Evolutionary conservation across 2,888 invertebrate species (phyloP).

Genomic region (Tuberolachnus salignus): DNA sequence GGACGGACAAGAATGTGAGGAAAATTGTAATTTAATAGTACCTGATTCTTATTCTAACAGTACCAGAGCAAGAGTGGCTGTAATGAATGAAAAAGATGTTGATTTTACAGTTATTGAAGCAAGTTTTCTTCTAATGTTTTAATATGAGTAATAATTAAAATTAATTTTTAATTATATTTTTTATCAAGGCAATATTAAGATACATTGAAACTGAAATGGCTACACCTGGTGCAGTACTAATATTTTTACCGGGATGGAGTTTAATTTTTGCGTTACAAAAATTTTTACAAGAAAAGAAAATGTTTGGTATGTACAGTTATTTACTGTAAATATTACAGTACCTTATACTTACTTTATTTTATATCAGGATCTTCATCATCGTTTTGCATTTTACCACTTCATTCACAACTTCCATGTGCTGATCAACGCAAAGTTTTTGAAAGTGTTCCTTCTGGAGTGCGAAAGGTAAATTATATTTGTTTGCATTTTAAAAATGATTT

Average conservation of each 20-base stretch:
- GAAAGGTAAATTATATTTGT: slow-evolving; percentile 70
- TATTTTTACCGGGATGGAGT: slow-evolving; percentile 98
- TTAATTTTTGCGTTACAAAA: slow-evolving; percentile 91
- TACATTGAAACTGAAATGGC: slow-evolving; percentile 69
- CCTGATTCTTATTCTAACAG: slow-evolving; percentile 62
- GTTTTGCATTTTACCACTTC: slow-evolving; percentile 88
- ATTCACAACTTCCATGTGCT: slow-evolving; percentile 94
- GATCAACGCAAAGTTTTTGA: slow-evolving; percentile 94
- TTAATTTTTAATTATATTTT: slow-evolving; percentile 57
- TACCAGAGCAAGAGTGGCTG: slow-evolving; percentile 74
- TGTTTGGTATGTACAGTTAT: slow-evolving; percentile 68
- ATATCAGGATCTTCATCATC: slow-evolving; percentile 66
- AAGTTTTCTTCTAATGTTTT: slow-evolving; percentile 39
- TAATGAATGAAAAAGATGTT: slow-evolving; percentile 87
- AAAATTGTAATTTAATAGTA: slow-evolving; percentile 76
- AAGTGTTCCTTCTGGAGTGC: slow-evolving; percentile 80
- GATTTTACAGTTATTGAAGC: slow-evolving; percentile 89
- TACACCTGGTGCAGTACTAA: slow-evolving; percentile 83
- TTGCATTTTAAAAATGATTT: not conserved
- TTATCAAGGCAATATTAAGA: slow-evolving; percentile 67
- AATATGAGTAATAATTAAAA: not conserved
- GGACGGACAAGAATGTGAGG: slow-evolving; percentile 68
- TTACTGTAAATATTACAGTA: not conserved
- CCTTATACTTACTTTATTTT: not conserved
- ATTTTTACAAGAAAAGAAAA: slow-evolving; percentile 76